These are phyloP conservation scores for Microcebus lehilahytsara DNA, from an alignment of 2,113 vertebrate genomes.

Conservation along the genomic window DNA sequence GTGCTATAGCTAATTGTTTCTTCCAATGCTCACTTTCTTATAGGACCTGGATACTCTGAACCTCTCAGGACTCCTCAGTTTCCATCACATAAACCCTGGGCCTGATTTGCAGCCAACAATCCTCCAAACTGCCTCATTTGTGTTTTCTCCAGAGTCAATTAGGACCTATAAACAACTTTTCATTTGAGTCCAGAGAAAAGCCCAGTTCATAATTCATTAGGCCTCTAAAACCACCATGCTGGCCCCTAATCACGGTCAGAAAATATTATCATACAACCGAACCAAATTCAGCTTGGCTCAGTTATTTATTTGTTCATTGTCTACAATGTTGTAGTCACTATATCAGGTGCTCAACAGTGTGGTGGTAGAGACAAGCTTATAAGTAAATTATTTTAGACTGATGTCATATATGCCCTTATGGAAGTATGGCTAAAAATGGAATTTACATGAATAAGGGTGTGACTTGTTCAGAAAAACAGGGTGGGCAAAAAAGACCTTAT, in stretches of 20 bases:
- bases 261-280: not conserved
- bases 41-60: not conserved
- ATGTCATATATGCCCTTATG: not conserved
- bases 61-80: not conserved
- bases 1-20: not conserved
- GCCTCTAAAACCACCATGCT: not conserved
- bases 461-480: not conserved
- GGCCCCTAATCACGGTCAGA: not conserved
- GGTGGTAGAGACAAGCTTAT: not conserved
- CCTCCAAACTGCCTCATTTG: not conserved
- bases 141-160: not conserved
- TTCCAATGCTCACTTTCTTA: not conserved
- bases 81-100: not conserved
- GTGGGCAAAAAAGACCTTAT: not conserved
- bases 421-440: not conserved
- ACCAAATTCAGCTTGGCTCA: not conserved
- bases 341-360: not conserved
- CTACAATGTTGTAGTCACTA: not conserved
- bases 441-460: not conserved
- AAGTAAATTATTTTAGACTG: not conserved
- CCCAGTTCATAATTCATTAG: not conserved
- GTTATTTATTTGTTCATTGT: not conserved
- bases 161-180: not conserved
- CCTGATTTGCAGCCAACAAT: not conserved
- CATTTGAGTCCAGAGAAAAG: not conserved